Percentiles rank a stretch among this genome's conserved stretches.
Evolutionary conservation across 2,888 invertebrate species (phyloP).

Genomic region (Yponomeuta sedellus): DNA sequence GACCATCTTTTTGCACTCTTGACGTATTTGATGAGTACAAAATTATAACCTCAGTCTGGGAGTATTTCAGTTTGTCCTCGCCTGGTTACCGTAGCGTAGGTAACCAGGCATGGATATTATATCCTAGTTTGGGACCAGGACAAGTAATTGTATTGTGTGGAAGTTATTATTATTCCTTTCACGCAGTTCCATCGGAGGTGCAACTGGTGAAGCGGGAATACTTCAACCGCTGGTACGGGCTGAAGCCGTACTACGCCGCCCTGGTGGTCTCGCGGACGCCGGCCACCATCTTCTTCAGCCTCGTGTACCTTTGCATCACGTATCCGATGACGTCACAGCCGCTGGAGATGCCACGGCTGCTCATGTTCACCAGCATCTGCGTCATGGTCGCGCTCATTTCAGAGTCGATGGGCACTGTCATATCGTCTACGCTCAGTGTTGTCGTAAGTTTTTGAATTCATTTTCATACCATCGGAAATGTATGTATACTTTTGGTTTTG

Average conservation of each 20-base stretch:
- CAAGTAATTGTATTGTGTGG: too few relatives aligned
- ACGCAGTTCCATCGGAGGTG: constrained; percentile 85
- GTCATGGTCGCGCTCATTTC: constrained; percentile 84
- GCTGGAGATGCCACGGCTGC: constrained; percentile 79
- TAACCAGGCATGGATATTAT: too few relatives aligned
- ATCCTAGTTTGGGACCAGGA: too few relatives aligned
- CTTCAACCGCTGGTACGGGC: constrained; percentile 90
- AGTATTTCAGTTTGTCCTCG: too few relatives aligned
- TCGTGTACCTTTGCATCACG: constrained; percentile 82
- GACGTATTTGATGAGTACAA: too few relatives aligned
- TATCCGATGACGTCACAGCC: constrained; percentile 87
- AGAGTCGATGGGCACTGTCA: constrained; percentile 85
- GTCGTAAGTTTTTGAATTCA: constrained; percentile 77
- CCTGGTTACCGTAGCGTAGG: too few relatives aligned
- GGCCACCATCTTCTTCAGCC: constrained; percentile 80
- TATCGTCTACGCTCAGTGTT: constrained; percentile 84
- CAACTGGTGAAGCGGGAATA: constrained; percentile 87
- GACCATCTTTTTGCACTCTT: too few relatives aligned
- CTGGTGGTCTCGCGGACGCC: constrained; percentile 84
- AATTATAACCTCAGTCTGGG: too few relatives aligned
- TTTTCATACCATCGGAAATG: too few relatives aligned
- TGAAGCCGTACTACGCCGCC: constrained; percentile 87
- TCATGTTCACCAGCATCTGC: constrained; percentile 83
- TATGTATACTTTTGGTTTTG: too few relatives aligned
- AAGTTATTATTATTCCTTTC: constrained; percentile 31